Base-by-base conservation (phyloP, 2,888 invertebrate genomes). In the Nysson spinosus region DNA sequence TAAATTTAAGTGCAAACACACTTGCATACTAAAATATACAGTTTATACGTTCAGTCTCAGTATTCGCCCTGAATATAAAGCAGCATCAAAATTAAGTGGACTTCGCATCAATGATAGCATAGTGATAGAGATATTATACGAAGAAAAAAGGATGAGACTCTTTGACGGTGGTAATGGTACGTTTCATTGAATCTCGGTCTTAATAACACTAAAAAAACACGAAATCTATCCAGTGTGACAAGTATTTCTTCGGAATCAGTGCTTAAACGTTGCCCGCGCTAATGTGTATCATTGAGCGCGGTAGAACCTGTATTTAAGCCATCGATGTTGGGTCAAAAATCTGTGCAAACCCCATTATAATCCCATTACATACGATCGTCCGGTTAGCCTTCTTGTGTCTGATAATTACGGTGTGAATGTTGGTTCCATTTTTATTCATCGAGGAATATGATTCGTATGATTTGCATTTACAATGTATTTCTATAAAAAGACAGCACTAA, bases 271-370 rank as follows among this genome's bases (percentile, higher is more conserved):
- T 56, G 14, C 9, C 12, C 37, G 47, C 24, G 20, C 20, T 68
- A 61, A 52, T 58, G 52, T 46, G 19, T 62, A 65, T 64, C 49
- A 47, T 57, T 54, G 47, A 22, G n/a, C 19, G 22, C 26, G 20
- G 32, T 40, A 52, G 28, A 56, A 47, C 32, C 40, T 11, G 37
- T 34, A 47, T 55, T 57, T 62, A 54, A 51, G 40, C 20, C 32
- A 54, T 55, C 64, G 44, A 64, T 51, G 49, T 14, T 30, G n/a
- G 30, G 34, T 46, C 26, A 32, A 65, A 65, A 51, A 63, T 58
- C 52, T 14, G 20, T 26, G 26, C 32, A 11, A 28, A 7, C 30
- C n/a, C 55, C 55, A 61, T 75, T 72, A 67, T 67, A 75, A 70
- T 61, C 55, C 52, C 67, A 75, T 72, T 72, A 70, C 26, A 7